These are phyloP conservation scores for Cydia strobilella DNA, from an alignment of 1,140 invertebrate genomes.

Conservation along the genomic window DNA sequence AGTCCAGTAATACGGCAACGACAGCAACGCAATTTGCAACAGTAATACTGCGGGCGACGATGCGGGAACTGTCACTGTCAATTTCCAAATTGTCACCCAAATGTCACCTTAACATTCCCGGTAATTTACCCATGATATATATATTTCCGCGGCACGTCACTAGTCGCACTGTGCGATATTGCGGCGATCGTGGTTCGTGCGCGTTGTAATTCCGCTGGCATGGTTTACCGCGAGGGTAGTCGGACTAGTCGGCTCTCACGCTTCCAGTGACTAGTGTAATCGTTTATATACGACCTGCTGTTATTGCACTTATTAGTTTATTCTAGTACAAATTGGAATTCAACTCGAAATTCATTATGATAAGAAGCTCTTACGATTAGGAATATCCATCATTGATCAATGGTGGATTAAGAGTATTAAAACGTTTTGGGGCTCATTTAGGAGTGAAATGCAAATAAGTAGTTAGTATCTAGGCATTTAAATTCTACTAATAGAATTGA, in stretches of 20 bases:
- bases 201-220: conserved; percentile 68
- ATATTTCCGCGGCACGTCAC: conserved; percentile 29
- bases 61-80: too few species aligned
- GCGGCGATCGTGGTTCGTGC: conserved; percentile 64
- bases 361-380: background rate
- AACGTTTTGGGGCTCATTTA: too few species aligned
- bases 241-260: conserved; percentile 60
- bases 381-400: too few species aligned
- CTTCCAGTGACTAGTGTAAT: conserved; percentile 64
- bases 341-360: conserved; percentile 7
- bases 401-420: too few species aligned
- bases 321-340: conserved; percentile 10
- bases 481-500: too few species aligned
- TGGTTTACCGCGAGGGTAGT: conserved; percentile 58
- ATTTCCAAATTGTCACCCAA: too few species aligned
- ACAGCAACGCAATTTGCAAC: too few species aligned
- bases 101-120: background rate
- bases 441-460: too few species aligned
- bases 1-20: too few species aligned
- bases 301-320: conserved; percentile 33
- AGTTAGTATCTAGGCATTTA: too few species aligned
- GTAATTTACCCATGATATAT: conserved; percentile 1
- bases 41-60: too few species aligned
- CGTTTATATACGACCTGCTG: conserved; percentile 49
- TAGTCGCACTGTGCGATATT: conserved; percentile 50